These are phyloP conservation scores for Idris sp. DNA, from an alignment of 1,140 invertebrate species.

Conservation along the genomic window DNA sequence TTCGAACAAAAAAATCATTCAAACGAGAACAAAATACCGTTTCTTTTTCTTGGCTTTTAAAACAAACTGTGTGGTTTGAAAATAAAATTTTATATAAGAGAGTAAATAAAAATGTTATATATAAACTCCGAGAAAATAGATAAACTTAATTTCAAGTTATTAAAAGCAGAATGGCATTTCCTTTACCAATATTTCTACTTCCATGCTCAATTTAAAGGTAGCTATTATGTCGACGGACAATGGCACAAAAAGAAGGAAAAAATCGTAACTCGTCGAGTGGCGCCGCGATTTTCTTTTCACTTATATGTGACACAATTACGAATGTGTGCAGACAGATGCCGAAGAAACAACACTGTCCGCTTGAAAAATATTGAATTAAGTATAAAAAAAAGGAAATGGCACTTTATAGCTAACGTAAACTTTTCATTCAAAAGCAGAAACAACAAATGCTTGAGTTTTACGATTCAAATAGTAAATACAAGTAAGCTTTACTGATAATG, in stretches of 20 bases:
- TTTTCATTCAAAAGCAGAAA: conserved; percentile 14
- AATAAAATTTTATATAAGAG: too few species aligned
- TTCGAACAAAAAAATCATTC: too few species aligned
- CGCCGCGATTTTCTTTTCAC: conserved; percentile 27
- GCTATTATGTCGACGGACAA: conserved; percentile 27
- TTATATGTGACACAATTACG: conserved; percentile 27
- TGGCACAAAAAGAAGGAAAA: conserved; percentile 12
- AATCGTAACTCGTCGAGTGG: conserved; percentile 30
- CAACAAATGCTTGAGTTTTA: conserved; percentile 22
- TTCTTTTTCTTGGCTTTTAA: too few species aligned
- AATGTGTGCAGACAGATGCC: conserved; percentile 53
- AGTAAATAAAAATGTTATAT: too few species aligned
- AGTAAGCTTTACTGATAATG: conserved; percentile 12
- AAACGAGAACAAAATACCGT: too few species aligned
- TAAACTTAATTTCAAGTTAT: conserved; percentile 16
- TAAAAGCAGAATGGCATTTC: conserved; percentile 18
- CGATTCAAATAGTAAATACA: conserved; percentile 25
- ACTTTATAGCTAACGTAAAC: conserved; percentile 33
- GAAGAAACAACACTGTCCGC: conserved; percentile 38
- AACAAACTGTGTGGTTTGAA: too few species aligned
- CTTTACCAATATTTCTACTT: conserved; percentile 13
- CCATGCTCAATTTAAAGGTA: conserved; percentile 13
- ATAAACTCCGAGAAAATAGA: background rate
- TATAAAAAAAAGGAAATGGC: conserved; percentile 21
- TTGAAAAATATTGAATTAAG: conserved; percentile 46